A percentile compares a stretch with the other conserved stretches of the same genome.
Evolutionary conservation across 1,140 invertebrate genomes (phyloP).

Genomic region (Glossosoma conforme): DNA sequence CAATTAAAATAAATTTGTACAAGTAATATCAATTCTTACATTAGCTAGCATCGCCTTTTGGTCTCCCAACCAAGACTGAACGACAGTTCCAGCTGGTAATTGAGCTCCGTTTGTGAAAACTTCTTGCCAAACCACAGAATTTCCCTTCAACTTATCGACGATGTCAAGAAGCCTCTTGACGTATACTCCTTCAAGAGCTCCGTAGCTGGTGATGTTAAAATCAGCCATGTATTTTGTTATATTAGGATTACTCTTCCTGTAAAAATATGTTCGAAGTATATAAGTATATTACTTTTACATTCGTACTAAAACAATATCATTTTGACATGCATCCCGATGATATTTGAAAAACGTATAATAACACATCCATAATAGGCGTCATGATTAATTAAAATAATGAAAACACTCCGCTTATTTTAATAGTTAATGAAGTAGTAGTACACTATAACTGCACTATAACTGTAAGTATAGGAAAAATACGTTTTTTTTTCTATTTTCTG

Average conservation of each 20-base stretch:
- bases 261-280: conserved; percentile 34
- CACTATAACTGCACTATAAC: too few species aligned
- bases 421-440: too few species aligned
- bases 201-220: conserved; percentile 53
- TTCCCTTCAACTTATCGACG: conserved; percentile 43
- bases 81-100: conserved; percentile 58
- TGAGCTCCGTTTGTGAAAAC: conserved; percentile 76
- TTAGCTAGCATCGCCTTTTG: conserved; percentile 40
- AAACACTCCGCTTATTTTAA: too few species aligned
- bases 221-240: conserved; percentile 67
- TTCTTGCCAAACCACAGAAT: conserved; percentile 87
- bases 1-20: neutral
- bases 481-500: too few species aligned
- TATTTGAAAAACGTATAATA: too few species aligned
- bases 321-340: too few species aligned
- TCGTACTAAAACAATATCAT: too few species aligned
- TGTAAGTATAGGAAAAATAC: too few species aligned
- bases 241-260: conserved; percentile 68
- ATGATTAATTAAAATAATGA: too few species aligned
- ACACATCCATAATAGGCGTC: too few species aligned
- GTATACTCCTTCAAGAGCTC: conserved; percentile 63
- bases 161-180: conserved; percentile 61
- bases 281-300: too few species aligned
- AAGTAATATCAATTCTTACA: conserved; percentile 13
- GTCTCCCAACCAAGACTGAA: conserved; percentile 68